These are phyloP conservation scores for Sula dactylatra DNA, from an alignment of 2,113 vertebrate genomes.

Conservation along the genomic window DNA sequence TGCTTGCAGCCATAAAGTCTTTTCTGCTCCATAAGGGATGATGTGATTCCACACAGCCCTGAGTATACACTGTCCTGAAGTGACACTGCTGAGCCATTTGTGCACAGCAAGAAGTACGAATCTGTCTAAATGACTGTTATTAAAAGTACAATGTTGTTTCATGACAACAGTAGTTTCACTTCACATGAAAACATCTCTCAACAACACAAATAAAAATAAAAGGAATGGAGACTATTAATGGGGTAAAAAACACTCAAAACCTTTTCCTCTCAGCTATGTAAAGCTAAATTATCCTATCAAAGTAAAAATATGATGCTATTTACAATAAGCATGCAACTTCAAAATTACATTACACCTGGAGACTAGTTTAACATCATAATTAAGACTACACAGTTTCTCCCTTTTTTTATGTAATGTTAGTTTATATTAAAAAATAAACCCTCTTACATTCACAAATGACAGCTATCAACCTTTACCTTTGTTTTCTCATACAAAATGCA, in stretches of 20 bases:
- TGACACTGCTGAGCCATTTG: not conserved
- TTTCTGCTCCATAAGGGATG: not conserved
- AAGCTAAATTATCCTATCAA: not conserved
- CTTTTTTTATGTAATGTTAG: not conserved
- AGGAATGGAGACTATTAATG: not conserved
- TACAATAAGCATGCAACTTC: not conserved
- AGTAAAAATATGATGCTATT: not conserved
- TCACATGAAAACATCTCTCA: not conserved
- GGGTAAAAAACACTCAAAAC: not conserved
- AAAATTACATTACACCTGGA: not conserved
- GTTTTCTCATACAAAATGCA: not conserved
- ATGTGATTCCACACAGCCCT: not conserved
- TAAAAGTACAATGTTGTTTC: not conserved
- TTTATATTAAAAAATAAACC: not conserved
- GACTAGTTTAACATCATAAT: not conserved
- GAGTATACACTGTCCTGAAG: not conserved
- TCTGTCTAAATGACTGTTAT: constrained; percentile 10
- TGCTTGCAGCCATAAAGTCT: not conserved
- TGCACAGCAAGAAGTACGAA: constrained; percentile 3
- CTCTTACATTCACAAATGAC: not conserved
- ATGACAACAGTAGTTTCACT: not conserved
- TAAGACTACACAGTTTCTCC: not conserved
- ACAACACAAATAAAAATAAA: not conserved
- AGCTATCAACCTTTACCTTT: not conserved
- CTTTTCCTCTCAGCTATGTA: not conserved